Conservation (phyloP, 2,797 vertebrate species). For the Diplodus sargus region DNA sequence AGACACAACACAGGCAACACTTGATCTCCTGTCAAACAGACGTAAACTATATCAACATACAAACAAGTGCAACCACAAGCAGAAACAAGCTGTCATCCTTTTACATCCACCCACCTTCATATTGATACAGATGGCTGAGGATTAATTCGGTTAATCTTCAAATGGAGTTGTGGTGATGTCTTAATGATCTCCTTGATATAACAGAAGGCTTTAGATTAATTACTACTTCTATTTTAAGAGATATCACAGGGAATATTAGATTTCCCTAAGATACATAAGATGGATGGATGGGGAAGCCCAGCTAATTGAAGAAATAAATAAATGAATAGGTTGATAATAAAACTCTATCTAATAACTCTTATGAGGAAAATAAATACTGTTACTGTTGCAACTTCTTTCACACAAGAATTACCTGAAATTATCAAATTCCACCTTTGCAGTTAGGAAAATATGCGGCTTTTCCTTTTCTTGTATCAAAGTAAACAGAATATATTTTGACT, state of each 20-base stretch:
- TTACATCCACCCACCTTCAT: conserved; percentile 26
- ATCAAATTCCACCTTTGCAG: not conserved
- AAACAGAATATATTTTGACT: not conserved
- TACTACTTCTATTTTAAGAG: not conserved
- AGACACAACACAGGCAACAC: not conserved
- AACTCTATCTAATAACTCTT: not conserved
- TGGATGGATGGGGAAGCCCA: not conserved
- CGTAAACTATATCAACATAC: conserved; percentile 11
- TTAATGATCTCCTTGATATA: too few species aligned
- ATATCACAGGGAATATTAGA: not conserved
- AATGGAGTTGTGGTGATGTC: too few species aligned
- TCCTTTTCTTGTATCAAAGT: not conserved
- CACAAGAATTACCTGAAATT: not conserved
- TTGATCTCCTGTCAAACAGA: conserved; percentile 8
- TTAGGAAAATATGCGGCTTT: not conserved
- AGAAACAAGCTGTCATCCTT: conserved; percentile 22
- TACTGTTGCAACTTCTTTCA: not conserved
- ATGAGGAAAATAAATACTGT: not conserved
- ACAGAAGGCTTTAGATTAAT: not conserved
- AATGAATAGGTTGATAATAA: not conserved
- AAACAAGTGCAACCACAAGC: conserved; percentile 28
- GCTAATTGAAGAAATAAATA: not conserved
- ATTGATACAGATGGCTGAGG: conserved; percentile 32
- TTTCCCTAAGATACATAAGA: not conserved
- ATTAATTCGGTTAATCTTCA: too few species aligned